phyloP scores from a whole-genome alignment of 2,888 invertebrate genomes.

The Tromatobia lineatoria region DNA sequence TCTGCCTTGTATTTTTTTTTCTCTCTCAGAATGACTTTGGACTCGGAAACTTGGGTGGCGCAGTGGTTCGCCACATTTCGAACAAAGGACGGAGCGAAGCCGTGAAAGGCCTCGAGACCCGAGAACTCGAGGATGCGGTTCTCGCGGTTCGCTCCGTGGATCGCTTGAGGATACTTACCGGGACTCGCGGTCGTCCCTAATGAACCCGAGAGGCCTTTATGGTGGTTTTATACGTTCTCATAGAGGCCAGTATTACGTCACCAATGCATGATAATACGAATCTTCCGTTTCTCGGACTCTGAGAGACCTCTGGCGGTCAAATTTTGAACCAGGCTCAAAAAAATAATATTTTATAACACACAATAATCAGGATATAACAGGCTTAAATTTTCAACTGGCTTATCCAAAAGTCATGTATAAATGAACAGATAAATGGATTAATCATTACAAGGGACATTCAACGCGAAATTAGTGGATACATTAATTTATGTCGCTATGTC shows the following conservation, averaged over 20 bases:
- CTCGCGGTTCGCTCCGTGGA: conserved; percentile 53
- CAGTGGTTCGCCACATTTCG: conserved; percentile 48
- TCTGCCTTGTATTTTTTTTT: neutral
- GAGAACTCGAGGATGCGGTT: conserved; percentile 61
- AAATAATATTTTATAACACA: conserved; percentile 5
- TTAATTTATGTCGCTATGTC: neutral
- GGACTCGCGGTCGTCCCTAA: conserved; percentile 50
- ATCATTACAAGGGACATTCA: neutral
- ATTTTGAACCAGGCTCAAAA: conserved; percentile 20
- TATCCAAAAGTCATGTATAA: neutral
- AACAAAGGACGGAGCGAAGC: conserved; percentile 57
- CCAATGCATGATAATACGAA: conserved; percentile 54
- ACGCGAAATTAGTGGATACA: neutral
- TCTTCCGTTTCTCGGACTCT: conserved; percentile 7
- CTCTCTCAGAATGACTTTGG: conserved; percentile 35
- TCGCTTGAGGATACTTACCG: conserved; percentile 37
- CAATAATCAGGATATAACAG: neutral
- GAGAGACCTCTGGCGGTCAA: conserved; percentile 55
- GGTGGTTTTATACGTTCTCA: conserved; percentile 76
- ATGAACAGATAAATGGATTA: neutral
- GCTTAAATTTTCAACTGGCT: too few relatives aligned
- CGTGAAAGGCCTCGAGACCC: conserved; percentile 42
- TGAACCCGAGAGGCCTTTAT: conserved; percentile 75
- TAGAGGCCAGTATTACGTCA: conserved; percentile 59
- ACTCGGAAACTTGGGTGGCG: conserved; percentile 50